phyloP scores from a whole-genome alignment of 2,888 invertebrate species.

The Cephonodes hylas region DNA sequence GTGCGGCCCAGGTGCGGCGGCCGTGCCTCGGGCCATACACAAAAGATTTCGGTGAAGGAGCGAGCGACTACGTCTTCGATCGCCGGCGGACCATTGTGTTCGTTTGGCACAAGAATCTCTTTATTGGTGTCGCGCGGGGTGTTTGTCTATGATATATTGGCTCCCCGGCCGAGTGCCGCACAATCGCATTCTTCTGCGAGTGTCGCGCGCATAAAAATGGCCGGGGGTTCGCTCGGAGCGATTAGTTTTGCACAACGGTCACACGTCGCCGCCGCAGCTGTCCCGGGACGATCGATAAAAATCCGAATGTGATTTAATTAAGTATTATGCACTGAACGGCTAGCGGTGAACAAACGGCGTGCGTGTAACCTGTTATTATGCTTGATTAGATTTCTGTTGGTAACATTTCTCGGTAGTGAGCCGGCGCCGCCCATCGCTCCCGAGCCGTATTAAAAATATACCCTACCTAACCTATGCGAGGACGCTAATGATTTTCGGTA shows the following conservation, averaged over 20 bases:
- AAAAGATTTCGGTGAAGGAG: constrained; percentile 76
- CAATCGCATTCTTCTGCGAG: constrained; percentile 39
- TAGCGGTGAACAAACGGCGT: constrained; percentile 75
- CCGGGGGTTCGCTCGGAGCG: constrained; percentile 39
- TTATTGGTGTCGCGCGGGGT: constrained; percentile 50
- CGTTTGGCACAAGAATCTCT: constrained; percentile 66
- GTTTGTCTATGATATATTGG: constrained; percentile 72
- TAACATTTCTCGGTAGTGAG: constrained; percentile 80
- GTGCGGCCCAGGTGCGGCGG: constrained; percentile 64
- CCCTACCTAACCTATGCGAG: constrained; percentile 71
- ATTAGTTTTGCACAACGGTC: constrained; percentile 44
- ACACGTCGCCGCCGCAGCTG: constrained; percentile 56
- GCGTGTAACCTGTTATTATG: constrained; percentile 79
- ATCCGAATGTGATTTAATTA: constrained; percentile 78
- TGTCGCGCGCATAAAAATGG: constrained; percentile 42
- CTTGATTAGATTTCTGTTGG: constrained; percentile 81
- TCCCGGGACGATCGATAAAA: constrained; percentile 60
- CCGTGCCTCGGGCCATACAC: constrained; percentile 61
- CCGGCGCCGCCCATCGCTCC: constrained; percentile 78
- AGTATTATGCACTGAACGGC: constrained; percentile 71
- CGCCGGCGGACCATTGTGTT: constrained; percentile 62
- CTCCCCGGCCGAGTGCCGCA: constrained; percentile 50
- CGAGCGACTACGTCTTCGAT: constrained; percentile 58
- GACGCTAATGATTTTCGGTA: constrained; percentile 81
- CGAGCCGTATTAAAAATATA: constrained; percentile 77